A percentile compares a stretch with the other conserved stretches of the same genome.
Evolutionary conservation across 1,140 invertebrate genomes (phyloP).

Genomic region (Centruroides vittatus): DNA sequence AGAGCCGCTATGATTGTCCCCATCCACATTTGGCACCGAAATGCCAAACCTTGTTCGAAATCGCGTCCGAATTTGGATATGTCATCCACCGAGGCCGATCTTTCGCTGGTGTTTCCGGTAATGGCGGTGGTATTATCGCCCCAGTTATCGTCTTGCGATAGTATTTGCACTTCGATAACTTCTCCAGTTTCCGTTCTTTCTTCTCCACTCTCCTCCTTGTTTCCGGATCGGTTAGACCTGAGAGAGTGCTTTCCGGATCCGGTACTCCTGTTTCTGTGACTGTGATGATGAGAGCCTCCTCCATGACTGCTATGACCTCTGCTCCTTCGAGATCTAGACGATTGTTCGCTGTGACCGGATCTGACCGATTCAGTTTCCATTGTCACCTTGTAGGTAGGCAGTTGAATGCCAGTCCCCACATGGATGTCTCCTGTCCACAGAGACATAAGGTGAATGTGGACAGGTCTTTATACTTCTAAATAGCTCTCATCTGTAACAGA

Average conservation of each 20-base stretch:
- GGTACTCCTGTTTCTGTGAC: constrained; percentile 2
- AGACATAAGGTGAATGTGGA: constrained; percentile 6
- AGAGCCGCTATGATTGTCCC: constrained; percentile 57
- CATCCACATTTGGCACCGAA: constrained; percentile 61
- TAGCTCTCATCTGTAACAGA: not conserved
- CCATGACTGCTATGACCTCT: constrained; percentile 13
- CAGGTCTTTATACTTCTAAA: not conserved
- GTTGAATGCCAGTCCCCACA: constrained; percentile 11
- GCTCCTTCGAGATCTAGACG: constrained; percentile 13
- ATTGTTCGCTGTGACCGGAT: constrained; percentile 18
- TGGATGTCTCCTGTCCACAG: constrained; percentile 15
- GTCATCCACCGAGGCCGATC: constrained; percentile 84
- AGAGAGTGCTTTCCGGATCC: constrained; percentile 10
- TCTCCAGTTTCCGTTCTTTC: constrained; percentile 43
- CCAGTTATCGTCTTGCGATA: constrained; percentile 92
- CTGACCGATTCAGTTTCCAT: constrained; percentile 20
- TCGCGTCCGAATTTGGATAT: constrained; percentile 32
- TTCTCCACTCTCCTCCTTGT: constrained; percentile 25
- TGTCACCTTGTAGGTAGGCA: constrained; percentile 11
- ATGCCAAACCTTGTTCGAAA: constrained; percentile 30
- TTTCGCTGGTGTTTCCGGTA: constrained; percentile 90
- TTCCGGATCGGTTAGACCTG: constrained; percentile 24
- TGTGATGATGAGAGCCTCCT: constrained; percentile 7
- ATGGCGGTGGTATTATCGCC: constrained; percentile 94
- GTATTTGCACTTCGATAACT: constrained; percentile 79